Conservation (phyloP, 2,113 vertebrate species). For the Pholis gunnellus region DNA sequence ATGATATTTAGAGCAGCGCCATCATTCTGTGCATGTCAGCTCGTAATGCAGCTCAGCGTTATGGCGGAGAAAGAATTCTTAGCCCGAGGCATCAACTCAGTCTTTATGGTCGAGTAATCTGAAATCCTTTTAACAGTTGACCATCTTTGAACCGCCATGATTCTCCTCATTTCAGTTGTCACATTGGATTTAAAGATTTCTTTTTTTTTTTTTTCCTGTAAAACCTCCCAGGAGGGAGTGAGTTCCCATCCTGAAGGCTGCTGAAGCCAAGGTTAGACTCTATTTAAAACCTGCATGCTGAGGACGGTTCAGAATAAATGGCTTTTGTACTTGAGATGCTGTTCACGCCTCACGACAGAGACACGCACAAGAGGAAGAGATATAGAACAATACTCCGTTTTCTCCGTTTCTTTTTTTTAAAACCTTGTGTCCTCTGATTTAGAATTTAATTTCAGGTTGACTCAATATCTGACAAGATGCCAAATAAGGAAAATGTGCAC, state of each 20-base stretch:
- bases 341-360: not conserved
- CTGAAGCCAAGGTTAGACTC: conserved; percentile 19
- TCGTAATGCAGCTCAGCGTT: conserved; percentile 1
- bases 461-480: not conserved
- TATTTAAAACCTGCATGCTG: conserved; percentile 1
- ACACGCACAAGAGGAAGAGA: not conserved
- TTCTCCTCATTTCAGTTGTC: conserved; percentile 26
- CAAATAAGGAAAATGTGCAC: not conserved
- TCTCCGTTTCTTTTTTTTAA: not conserved
- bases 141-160: conserved; percentile 36
- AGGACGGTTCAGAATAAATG: conserved; percentile 18
- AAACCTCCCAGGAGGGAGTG: not conserved
- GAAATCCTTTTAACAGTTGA: conserved; percentile 55
- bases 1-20: conserved; percentile 38
- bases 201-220: not conserved
- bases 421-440: not conserved
- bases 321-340: conserved; percentile 23
- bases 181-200: conserved; percentile 19
- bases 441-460: not conserved
- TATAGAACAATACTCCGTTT: not conserved
- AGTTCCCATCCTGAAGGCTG: not conserved
- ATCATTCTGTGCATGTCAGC: conserved; percentile 7
- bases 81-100: conserved; percentile 29
- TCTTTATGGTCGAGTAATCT: conserved; percentile 21
- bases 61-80: conserved; percentile 13